A percentile compares a stretch with the other conserved stretches of the same genome.
phyloP scores from a whole-genome alignment of 1,140 invertebrate genomes.

The Drosophila serrata region DNA sequence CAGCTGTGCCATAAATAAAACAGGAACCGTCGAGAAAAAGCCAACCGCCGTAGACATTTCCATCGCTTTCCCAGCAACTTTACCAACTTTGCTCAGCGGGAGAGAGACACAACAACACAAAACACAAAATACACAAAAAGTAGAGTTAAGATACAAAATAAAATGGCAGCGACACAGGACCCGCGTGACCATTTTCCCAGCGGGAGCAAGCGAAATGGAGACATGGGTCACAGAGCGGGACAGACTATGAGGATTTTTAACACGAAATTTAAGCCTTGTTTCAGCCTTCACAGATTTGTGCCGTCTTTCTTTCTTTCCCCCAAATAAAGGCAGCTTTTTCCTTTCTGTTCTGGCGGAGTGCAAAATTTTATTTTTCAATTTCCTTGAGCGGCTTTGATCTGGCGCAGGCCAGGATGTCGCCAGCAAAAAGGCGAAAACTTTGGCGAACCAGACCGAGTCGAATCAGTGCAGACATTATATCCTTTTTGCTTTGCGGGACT shows the following conservation, averaged over 20 bases:
- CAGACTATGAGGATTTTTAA: constrained; percentile 33
- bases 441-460: constrained; percentile 34
- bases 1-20: constrained; percentile 74
- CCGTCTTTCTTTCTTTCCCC: constrained; percentile 17
- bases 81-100: constrained; percentile 27
- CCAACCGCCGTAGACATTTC: constrained; percentile 39
- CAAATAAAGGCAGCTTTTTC: constrained; percentile 25
- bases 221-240: background rate
- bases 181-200: constrained; percentile 49
- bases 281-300: constrained; percentile 27
- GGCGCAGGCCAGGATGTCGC: constrained; percentile 29
- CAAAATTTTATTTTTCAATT: constrained; percentile 71
- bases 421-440: constrained; percentile 35
- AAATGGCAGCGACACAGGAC: constrained; percentile 52
- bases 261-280: constrained; percentile 44
- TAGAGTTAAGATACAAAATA: constrained; percentile 17
- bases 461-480: background rate
- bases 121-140: constrained; percentile 26
- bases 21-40: constrained; percentile 30
- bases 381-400: constrained; percentile 73
- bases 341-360: constrained; percentile 40
- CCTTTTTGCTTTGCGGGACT: background rate
- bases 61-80: constrained; percentile 29
- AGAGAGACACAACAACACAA: constrained; percentile 28
- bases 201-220: constrained; percentile 11